A percentile compares a stretch with the other conserved stretches of the same genome.
Conservation (phyloP, 2,888 invertebrate species). For the Hyposoter didymator region DNA sequence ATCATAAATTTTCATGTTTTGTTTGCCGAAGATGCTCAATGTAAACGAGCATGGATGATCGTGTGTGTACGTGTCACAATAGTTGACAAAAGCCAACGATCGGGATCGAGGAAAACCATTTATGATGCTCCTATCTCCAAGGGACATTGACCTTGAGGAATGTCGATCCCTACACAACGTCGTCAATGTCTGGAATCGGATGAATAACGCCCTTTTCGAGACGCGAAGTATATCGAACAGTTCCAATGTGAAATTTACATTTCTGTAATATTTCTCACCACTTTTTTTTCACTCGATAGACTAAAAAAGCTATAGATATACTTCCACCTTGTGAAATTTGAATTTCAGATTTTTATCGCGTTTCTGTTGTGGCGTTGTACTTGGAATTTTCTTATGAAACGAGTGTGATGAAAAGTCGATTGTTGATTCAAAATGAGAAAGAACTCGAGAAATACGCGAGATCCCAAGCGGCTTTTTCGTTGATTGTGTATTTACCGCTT, state of each 20-base stretch:
- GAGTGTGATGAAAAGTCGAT: slow-evolving; percentile 43
- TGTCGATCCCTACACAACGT: too few species aligned
- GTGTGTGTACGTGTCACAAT: too few species aligned
- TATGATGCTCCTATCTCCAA: too few species aligned
- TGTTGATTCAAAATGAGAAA: slow-evolving; percentile 56
- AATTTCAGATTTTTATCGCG: slow-evolving; percentile 61
- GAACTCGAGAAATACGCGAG: not conserved
- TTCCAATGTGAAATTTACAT: not conserved
- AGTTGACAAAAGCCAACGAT: too few species aligned
- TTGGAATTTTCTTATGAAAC: slow-evolving; percentile 47
- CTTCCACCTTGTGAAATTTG: slow-evolving; percentile 30
- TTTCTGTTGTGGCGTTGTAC: slow-evolving; percentile 24
- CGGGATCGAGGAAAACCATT: too few species aligned
- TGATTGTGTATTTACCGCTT: slow-evolving; percentile 16
- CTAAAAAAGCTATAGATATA: not conserved
- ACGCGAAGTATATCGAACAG: not conserved
- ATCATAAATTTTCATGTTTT: too few species aligned
- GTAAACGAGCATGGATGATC: too few species aligned
- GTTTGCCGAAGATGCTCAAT: too few species aligned
- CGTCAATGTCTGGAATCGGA: not conserved
- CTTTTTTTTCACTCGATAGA: not conserved
- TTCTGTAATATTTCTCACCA: slow-evolving; percentile 8
- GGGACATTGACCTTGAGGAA: too few species aligned
- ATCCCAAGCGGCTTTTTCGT: slow-evolving; percentile 16
- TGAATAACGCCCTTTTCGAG: not conserved